Evolutionary conservation across 2,113 vertebrate species (phyloP), one percentile per base, ranked within the genome.

Genomic region (Syngnathus floridae): DNA sequence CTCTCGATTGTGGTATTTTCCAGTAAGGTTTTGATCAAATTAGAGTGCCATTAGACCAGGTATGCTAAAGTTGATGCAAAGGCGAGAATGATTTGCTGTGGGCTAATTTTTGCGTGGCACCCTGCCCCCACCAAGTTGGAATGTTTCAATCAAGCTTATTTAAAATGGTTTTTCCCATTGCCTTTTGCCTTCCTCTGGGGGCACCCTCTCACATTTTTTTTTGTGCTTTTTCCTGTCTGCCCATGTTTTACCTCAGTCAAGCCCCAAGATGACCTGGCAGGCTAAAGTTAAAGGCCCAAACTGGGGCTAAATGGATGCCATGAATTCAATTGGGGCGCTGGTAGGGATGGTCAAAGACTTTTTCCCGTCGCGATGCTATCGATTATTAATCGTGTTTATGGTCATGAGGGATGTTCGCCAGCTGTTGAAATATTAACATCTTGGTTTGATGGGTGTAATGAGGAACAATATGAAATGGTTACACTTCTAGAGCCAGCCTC

Each of bases 271-370:
- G 81, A 83, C 87, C 71, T 37, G 67, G 76, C 72, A 74, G 74
- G 83, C 88, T 87, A 86, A 88, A 87, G 83, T 87, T 86, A 82
- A 85, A 76, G 79, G 70, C 82, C 84, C 81, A 85, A 74, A 79
- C 75, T 73, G 76, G 78, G 66, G 77, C 77, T 80, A 89, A 90
- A 90, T 91, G 88, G 90, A 90, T 85, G 85, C 74, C 76, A 87
- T 91, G 88, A 88, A 87, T 87, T 88, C 84, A 87, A 85, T 86
- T 75, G 67, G 22, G 71, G 77, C 79, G 81, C 83, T 87, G 79
- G 79, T 87, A 79, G 84, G 82, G 82, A 84, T 69, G 80, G 75
- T 71, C 65, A 14, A 82, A 78, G 83, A 82, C 83, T 88, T 88
- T 90, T 77, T 89, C 84, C 80, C 75, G 85, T 71, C 82, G 77